A percentile compares a stretch with the other conserved stretches of the same genome.
Evolutionary conservation across 2,888 invertebrate species (phyloP).

Genomic region (Neria commutata): DNA sequence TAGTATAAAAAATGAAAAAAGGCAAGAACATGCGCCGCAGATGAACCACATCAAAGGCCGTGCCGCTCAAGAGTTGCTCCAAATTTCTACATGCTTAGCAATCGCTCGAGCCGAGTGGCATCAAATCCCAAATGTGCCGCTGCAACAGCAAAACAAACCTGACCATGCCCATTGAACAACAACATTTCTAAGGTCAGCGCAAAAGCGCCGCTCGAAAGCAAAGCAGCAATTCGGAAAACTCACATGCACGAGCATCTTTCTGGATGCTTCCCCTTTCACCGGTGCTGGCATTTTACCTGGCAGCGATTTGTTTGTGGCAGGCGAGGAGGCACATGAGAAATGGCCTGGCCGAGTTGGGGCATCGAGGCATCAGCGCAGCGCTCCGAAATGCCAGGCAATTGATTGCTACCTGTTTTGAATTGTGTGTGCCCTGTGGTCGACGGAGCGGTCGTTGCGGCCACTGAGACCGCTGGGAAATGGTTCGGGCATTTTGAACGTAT

Average conservation of each 20-base stretch:
- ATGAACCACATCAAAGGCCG: too few species aligned
- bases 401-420: conserved; percentile 35
- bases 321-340: neutral
- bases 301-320: too few species aligned
- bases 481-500: neutral
- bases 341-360: too few species aligned
- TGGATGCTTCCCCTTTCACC: neutral
- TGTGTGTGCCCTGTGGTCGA: conserved; percentile 21
- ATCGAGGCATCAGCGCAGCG: conserved; percentile 10
- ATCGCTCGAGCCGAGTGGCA: too few species aligned
- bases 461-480: conserved; percentile 9
- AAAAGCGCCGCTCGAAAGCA: conserved; percentile 11
- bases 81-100: too few species aligned
- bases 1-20: too few species aligned
- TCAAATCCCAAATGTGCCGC: neutral
- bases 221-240: too few species aligned
- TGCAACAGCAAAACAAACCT: conserved; percentile 9
- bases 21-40: too few species aligned
- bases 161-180: conserved; percentile 12
- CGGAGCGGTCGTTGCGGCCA: neutral
- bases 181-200: conserved; percentile 14
- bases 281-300: too few species aligned
- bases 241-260: neutral
- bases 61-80: too few species aligned
- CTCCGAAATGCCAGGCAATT: conserved; percentile 33